Evolutionary conservation across 1,140 invertebrate genomes (phyloP).

Genomic region (Drosophila fuyamai): DNA sequence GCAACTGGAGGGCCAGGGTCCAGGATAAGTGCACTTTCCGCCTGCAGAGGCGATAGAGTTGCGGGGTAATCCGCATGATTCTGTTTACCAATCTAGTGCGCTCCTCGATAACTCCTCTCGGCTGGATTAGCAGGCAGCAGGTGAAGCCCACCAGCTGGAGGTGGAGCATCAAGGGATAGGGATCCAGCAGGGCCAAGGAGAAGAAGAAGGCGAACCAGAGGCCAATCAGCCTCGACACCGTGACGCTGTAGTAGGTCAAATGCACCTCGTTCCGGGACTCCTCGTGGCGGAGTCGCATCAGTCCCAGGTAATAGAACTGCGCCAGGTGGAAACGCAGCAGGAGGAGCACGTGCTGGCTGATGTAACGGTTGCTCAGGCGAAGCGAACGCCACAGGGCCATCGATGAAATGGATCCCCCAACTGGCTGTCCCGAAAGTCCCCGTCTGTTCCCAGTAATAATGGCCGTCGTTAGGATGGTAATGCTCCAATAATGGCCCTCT

Average conservation of each 20-base stretch:
- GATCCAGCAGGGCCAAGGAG: constrained; percentile 24
- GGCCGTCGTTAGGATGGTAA: constrained; percentile 15
- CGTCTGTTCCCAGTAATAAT: neutral
- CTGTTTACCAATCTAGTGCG: constrained; percentile 32
- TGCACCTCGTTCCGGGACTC: constrained; percentile 23
- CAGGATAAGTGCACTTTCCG: constrained; percentile 41
- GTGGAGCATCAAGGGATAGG: constrained; percentile 31
- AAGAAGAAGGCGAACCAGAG: constrained; percentile 41
- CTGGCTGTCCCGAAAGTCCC: neutral
- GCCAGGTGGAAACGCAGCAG: constrained; percentile 58
- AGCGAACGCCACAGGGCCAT: constrained; percentile 47
- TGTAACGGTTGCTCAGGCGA: constrained; percentile 43
- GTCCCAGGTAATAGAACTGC: constrained; percentile 44
- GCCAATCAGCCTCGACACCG: constrained; percentile 44
- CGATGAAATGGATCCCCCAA: neutral
- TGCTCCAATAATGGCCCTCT: constrained; percentile 10
- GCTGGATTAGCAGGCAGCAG: constrained; percentile 48
- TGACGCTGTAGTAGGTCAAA: constrained; percentile 44
- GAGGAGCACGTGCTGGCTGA: constrained; percentile 46
- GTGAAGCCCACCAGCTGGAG: constrained; percentile 50
- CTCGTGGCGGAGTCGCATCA: constrained; percentile 49
- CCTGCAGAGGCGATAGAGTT: constrained; percentile 31
- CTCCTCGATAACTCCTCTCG: constrained; percentile 14
- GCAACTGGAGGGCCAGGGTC: constrained; percentile 34
- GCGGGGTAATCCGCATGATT: constrained; percentile 34